These are phyloP conservation scores for Astatotilapia flaviijosephi DNA, from an alignment of 2,113 vertebrate species.

Conservation along the genomic window DNA sequence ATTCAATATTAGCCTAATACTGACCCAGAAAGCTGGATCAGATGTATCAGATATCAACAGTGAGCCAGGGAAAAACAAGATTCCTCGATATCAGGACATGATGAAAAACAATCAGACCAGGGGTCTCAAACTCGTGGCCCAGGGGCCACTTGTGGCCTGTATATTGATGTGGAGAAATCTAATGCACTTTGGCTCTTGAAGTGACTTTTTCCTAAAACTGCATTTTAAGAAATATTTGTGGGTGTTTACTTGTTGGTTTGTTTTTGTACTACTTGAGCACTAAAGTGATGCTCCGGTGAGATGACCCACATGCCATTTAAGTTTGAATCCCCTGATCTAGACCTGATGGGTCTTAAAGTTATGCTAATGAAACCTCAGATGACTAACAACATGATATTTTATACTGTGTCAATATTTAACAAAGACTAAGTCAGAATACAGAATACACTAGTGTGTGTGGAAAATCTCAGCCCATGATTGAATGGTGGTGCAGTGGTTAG, in stretches of 20 bases:
- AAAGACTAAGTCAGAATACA: neutral
- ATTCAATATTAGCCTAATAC: neutral
- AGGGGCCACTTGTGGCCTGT: neutral
- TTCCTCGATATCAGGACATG: neutral
- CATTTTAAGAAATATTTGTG: neutral
- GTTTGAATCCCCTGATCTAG: neutral
- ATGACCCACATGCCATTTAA: neutral
- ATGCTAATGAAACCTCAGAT: neutral
- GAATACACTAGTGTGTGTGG: neutral
- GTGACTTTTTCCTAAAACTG: neutral
- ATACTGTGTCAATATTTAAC: neutral
- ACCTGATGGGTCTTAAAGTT: neutral
- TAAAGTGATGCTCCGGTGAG: neutral
- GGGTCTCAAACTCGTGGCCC: neutral
- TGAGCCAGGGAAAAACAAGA: neutral
- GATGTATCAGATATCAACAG: neutral
- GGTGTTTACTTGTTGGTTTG: neutral
- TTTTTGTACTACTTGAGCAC: neutral
- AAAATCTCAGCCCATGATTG: neutral
- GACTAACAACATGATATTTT: neutral
- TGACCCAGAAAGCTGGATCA: neutral
- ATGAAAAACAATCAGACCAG: neutral
- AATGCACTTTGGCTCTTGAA: neutral
- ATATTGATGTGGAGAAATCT: neutral
- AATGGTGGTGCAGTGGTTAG: neutral